Base-by-base conservation (phyloP, 2,113 vertebrate genomes). In the Azemiops feae region DNA sequence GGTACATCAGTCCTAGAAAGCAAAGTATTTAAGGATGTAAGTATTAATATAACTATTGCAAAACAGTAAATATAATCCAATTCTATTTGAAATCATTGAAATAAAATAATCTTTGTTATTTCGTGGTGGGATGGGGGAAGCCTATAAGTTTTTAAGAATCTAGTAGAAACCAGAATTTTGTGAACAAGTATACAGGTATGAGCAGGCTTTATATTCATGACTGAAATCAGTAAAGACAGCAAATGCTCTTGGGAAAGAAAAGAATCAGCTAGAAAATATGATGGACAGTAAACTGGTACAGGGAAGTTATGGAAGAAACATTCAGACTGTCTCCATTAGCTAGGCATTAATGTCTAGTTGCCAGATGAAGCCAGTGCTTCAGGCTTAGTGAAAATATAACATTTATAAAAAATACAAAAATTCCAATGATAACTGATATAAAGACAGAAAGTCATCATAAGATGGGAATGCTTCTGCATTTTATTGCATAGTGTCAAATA, bases 1-100 rank as follows among this genome's bases (percentile, higher is more conserved):
- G 57, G 74, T 39, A 94, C 74, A 25, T 96, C 96, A 90, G 58
- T 94, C 94, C 98, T 98, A 55, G 93, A 96, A 90, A 50, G 58
- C 7, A 86, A 89, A 47, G 23, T 54, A 81, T 58, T n/a, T 34
- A 60, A 87, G 20, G 8, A 22, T 86, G 30, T 88, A 87, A 92
- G 16, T 30, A 39, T 20, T 25, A 39, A 92, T 34, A 89, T 30
- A 10, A 87, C 9, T 58, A 57, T 10, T 58, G 30, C 18, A 81
- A 81, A 81, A 81, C 20, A 43, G 74, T 81, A 81, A 81, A 43
- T 81, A 53, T 74, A 85, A 45, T 8, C 52, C 23, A 55, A 55
- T 91, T 85, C 5, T 54, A 54, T 23, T 45, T 85, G 12, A 27
- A 23, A 81, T 81, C 20, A 81, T 7, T 43, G 23, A 39, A 81